Evolutionary conservation across 2,797 vertebrate genomes (phyloP).

Genomic region (Anolis apletophallus): DNA sequence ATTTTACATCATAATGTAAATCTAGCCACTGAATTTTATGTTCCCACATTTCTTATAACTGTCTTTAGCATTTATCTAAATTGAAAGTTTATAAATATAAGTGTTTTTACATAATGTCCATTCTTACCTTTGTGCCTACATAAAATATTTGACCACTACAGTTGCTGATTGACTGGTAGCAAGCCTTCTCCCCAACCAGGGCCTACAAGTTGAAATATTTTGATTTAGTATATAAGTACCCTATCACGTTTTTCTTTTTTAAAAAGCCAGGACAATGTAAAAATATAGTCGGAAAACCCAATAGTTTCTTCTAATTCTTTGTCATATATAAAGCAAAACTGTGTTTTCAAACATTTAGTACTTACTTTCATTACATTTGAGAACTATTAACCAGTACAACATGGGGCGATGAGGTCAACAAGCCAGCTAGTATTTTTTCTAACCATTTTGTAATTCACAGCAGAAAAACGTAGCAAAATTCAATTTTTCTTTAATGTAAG

Average conservation of each 20-base stretch:
- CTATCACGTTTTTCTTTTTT: neutral
- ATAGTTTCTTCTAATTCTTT: neutral
- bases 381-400: neutral
- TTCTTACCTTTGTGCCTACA: slow-evolving; percentile 93
- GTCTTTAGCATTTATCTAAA: neutral
- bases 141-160: slow-evolving; percentile 92
- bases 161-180: slow-evolving; percentile 95
- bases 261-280: neutral
- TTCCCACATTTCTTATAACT: neutral
- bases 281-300: slow-evolving; percentile 5
- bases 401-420: neutral
- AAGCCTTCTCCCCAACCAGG: slow-evolving; percentile 95
- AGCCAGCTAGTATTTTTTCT: neutral
- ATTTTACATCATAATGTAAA: neutral
- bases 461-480: neutral
- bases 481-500: neutral
- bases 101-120: too few relatives aligned
- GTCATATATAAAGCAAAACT: neutral
- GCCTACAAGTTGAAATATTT: slow-evolving; percentile 79
- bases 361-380: neutral
- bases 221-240: neutral
- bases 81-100: neutral
- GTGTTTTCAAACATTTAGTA: neutral
- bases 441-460: neutral
- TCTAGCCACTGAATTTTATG: neutral